Base-by-base conservation (phyloP, 2,113 vertebrate species). In the Syngnathus floridae region DNA sequence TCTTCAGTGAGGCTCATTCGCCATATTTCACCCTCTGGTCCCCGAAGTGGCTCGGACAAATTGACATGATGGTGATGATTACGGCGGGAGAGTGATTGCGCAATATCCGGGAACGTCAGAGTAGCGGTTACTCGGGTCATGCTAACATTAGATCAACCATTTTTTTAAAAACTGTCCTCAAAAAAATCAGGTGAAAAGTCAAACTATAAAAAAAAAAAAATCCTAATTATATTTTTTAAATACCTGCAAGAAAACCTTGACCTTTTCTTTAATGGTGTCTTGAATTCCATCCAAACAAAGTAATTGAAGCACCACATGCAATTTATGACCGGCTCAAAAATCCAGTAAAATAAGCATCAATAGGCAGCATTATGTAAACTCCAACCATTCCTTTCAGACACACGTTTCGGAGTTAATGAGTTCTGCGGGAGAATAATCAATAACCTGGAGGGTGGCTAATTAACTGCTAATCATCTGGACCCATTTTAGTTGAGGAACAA, bases 391-490 rank as follows among this genome's bases (percentile, higher is more conserved):
- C 70, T 59, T 66, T 79, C 72, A 51, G 65, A 55, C 35, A 3
- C 61, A 57, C 64, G 67, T 77, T 79, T 60, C 26, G 49, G 68
- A 77, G 74, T 77, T 78, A 65, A 52, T 72, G 70, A 72, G 72
- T 76, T 75, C 71, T 74, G 67, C 68, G 60, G 69, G 80, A 78
- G 70, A 68, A 82, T 80, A 84, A 86, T 89, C 85, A 78, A 84
- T 83, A 86, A 78, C 79, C 74, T 78, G 59, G 48, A 86, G 71
- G 78, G 70, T 74, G 72, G 78, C 81, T 86, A 86, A 88, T 88
- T 86, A 88, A 84, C 76, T 80, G 63, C 69, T 81, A 81, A 83
- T 87, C 73, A 81, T 86, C 84, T 80, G 73, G 72, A 73, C 72
- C 80, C 70, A 66, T 80, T 75, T 83, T 79, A 71, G 78, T 31